Conservation (phyloP, 2,888 invertebrate species). For the Drosophila basisetae region DNA sequence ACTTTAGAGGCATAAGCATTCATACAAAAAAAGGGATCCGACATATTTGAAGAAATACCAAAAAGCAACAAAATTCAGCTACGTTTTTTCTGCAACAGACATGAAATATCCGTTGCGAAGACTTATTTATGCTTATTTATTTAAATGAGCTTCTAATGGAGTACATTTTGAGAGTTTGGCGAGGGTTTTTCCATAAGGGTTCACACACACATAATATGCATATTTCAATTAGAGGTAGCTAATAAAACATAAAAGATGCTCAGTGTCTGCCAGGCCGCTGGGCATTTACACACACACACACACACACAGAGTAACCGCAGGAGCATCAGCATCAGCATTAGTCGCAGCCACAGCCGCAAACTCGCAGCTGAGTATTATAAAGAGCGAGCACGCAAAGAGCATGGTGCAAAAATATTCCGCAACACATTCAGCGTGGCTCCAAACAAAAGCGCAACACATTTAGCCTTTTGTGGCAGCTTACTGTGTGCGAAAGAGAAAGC, state of each 20-base stretch:
- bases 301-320: slow-evolving; percentile 17
- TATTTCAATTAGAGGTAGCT: slow-evolving; percentile 71
- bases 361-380: slow-evolving; percentile 34
- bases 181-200: slow-evolving; percentile 3
- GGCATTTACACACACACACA: slow-evolving; percentile 34
- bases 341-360: slow-evolving; percentile 11
- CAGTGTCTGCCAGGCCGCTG: slow-evolving; percentile 30
- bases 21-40: background rate
- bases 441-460: slow-evolving; percentile 68
- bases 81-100: slow-evolving; percentile 6
- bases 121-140: slow-evolving; percentile 46
- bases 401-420: slow-evolving; percentile 51
- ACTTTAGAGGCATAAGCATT: too few species aligned
- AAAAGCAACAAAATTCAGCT: background rate
- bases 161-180: slow-evolving; percentile 5
- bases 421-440: slow-evolving; percentile 54
- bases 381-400: slow-evolving; percentile 24
- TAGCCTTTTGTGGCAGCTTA: slow-evolving; percentile 40
- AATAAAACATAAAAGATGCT: slow-evolving; percentile 71
- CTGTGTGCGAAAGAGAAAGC: background rate
- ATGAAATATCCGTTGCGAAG: background rate
- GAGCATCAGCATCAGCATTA: slow-evolving; percentile 13
- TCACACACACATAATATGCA: slow-evolving; percentile 35
- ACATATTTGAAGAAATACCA: background rate
- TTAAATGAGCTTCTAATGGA: slow-evolving; percentile 45